phyloP scores from a whole-genome alignment of 2,888 invertebrate species.

The Melinaea menophilus region DNA sequence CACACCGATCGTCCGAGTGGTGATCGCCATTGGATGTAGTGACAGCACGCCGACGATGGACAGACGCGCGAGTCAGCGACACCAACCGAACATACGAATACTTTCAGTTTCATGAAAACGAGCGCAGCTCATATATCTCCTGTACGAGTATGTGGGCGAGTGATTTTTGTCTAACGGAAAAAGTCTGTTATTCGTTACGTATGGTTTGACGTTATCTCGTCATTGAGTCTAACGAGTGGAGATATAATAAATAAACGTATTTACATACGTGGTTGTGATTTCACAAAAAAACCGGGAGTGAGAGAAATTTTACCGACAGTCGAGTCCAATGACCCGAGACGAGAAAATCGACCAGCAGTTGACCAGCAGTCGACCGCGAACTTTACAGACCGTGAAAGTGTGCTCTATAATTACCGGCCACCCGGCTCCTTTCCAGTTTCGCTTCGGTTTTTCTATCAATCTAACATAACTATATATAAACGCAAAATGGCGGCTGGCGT shows the following conservation, averaged over 20 bases:
- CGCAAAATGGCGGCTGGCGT: no score
- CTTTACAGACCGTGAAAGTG: slow-evolving; percentile 61
- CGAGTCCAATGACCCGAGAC: slow-evolving; percentile 62
- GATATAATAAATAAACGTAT: no score
- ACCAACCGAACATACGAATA: slow-evolving; percentile 71
- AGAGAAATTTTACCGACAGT: slow-evolving; percentile 21
- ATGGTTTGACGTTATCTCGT: no score
- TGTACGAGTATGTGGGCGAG: slow-evolving; percentile 43
- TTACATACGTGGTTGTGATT: no score
- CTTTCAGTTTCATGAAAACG: slow-evolving; percentile 76
- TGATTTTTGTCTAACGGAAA: slow-evolving; percentile 66
- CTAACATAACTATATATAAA: no score
- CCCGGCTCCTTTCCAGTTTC: slow-evolving; percentile 43
- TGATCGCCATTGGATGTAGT: slow-evolving; percentile 61
- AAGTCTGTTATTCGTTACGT: slow-evolving; percentile 66
- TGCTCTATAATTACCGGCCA: slow-evolving; percentile 59
- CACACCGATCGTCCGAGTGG: no score
- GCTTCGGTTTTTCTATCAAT: slow-evolving; percentile 15
- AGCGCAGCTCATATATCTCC: slow-evolving; percentile 67
- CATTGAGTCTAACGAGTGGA: no score
- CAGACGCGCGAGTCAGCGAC: slow-evolving; percentile 75
- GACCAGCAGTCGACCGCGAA: slow-evolving; percentile 45
- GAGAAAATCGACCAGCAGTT: slow-evolving; percentile 60
- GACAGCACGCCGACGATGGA: slow-evolving; percentile 70
- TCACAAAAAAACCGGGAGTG: neutral